phyloP scores from a whole-genome alignment of 2,888 invertebrate genomes.

The Dysmachus trigonus region DNA sequence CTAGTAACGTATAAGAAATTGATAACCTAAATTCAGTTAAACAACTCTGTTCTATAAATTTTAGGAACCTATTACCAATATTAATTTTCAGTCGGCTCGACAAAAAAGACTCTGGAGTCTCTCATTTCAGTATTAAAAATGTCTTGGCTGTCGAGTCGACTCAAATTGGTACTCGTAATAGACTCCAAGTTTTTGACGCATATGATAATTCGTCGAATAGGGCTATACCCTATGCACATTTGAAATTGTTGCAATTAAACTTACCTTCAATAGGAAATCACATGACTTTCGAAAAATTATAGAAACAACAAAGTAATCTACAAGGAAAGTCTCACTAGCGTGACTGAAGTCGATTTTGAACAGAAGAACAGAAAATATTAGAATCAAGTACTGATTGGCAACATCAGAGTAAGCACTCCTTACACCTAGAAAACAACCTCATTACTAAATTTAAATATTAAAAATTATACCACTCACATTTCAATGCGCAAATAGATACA shows the following conservation, averaged over 20 bases:
- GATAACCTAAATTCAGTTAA: too few species aligned
- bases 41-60: too few species aligned
- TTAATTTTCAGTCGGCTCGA: too few species aligned
- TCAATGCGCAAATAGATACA: constrained; percentile 85
- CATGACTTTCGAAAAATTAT: constrained; percentile 88
- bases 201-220: too few species aligned
- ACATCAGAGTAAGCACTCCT: constrained; percentile 92
- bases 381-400: constrained; percentile 88
- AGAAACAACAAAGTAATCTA: constrained; percentile 92
- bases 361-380: constrained; percentile 88
- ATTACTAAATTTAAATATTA: not conserved
- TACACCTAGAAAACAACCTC: constrained; percentile 67
- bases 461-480: constrained; percentile 67
- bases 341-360: constrained; percentile 84
- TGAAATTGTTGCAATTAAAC: constrained; percentile 6
- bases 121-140: too few species aligned
- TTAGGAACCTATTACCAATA: too few species aligned
- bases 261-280: constrained; percentile 90
- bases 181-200: not conserved
- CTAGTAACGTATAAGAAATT: too few species aligned
- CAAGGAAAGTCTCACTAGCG: constrained; percentile 85
- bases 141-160: too few species aligned
- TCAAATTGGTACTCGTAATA: too few species aligned
- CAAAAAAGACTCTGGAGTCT: too few species aligned
- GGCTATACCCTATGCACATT: too few species aligned